Conservation (phyloP, 2,797 vertebrate genomes). For the Enteromius afrohamiltoni region DNA sequence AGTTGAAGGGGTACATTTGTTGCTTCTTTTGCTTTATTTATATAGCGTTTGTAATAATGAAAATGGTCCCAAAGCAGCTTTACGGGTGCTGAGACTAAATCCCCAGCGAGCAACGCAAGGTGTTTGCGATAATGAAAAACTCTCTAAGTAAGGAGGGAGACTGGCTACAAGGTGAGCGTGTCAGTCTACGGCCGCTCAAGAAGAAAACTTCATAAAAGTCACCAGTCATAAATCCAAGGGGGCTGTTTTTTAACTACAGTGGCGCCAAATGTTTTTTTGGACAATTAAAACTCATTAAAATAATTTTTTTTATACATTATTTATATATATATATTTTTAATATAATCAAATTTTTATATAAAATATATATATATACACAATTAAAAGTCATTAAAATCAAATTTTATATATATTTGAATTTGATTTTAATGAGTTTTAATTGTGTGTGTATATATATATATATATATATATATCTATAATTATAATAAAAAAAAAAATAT, state of each 20-base stretch:
- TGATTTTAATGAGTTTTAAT: too few relatives aligned
- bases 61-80: slow-evolving; percentile 40
- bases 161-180: slow-evolving; percentile 16
- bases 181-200: neutral
- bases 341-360: too few relatives aligned
- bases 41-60: slow-evolving; percentile 3
- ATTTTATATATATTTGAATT: too few relatives aligned
- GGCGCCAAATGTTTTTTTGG: neutral
- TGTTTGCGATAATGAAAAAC: slow-evolving; percentile 46
- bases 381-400: too few relatives aligned
- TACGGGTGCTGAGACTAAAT: neutral
- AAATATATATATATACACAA: too few relatives aligned
- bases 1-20: slow-evolving; percentile 29
- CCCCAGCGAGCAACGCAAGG: neutral
- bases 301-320: neutral
- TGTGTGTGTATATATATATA: too few relatives aligned
- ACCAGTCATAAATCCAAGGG: neutral
- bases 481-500: too few relatives aligned
- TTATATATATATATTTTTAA: too few relatives aligned
- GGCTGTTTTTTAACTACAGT: neutral
- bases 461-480: too few relatives aligned
- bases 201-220: slow-evolving; percentile 18
- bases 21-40: slow-evolving; percentile 12
- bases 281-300: neutral
- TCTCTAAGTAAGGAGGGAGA: slow-evolving; percentile 12